Conservation (phyloP, 1,140 invertebrate species). For the Pachypsylla venusta region DNA sequence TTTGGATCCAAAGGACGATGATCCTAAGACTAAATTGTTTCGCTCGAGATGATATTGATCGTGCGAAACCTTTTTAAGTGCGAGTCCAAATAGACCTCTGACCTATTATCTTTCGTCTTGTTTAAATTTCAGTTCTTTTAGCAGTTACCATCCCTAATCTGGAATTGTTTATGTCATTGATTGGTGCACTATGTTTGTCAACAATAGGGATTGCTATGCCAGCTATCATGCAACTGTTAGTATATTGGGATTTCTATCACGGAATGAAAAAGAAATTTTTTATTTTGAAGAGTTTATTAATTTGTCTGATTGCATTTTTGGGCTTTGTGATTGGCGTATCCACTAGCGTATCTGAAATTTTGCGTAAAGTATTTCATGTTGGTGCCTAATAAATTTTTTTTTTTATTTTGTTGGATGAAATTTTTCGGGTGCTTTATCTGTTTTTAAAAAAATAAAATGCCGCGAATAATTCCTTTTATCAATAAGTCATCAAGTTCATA, state of each 20-base stretch:
- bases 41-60: no score
- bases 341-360: conserved; percentile 45
- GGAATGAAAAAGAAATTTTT: conserved; percentile 31
- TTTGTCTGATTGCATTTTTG: conserved; percentile 43
- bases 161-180: conserved; percentile 67
- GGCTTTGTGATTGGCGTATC: conserved; percentile 52
- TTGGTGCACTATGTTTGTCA: conserved; percentile 70
- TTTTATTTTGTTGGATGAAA: no score
- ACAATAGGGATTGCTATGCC: conserved; percentile 69
- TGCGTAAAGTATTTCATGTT: no score
- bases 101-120: background rate
- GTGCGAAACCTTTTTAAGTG: no score
- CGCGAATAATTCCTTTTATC: no score
- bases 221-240: conserved; percentile 57
- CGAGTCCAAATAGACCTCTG: no score
- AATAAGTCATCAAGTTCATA: no score
- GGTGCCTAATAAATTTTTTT: no score
- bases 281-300: conserved; percentile 40
- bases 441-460: no score
- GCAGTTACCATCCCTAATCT: conserved; percentile 64
- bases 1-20: no score
- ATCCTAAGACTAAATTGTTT: no score
- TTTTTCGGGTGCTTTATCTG: no score
- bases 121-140: conserved; percentile 46
- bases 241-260: conserved; percentile 40